phyloP scores from a whole-genome alignment of 2,113 vertebrate genomes.

The Stomatorhinus ivindoensis region DNA sequence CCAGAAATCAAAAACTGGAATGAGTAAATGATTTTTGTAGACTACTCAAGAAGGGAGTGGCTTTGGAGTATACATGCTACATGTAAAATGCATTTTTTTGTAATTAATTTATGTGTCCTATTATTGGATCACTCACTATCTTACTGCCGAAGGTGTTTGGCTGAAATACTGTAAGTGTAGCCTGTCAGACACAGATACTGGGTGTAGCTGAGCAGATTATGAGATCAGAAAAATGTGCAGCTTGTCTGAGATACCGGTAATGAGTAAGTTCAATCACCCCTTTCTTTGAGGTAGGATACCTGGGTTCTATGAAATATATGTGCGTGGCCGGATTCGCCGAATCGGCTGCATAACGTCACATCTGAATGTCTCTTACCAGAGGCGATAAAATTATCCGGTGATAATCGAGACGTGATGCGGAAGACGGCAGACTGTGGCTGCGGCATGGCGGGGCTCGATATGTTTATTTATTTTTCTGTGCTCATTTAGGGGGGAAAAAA shows the following conservation, averaged over 20 bases:
- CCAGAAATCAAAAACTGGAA: neutral
- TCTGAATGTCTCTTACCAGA: neutral
- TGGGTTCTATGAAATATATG: neutral
- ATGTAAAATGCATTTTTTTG: neutral
- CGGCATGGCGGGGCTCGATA: neutral
- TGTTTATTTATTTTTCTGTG: neutral
- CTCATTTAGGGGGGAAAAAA: neutral
- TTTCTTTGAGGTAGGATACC: neutral
- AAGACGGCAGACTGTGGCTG: neutral
- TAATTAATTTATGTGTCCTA: neutral
- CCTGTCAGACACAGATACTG: conserved; percentile 9
- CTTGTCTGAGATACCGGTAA: neutral
- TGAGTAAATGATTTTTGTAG: neutral
- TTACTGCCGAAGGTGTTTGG: conserved; percentile 1
- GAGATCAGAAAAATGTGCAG: neutral
- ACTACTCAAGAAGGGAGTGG: neutral
- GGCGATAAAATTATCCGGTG: neutral
- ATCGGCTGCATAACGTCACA: neutral
- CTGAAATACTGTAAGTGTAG: conserved; percentile 25
- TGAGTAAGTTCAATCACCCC: neutral
- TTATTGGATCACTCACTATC: neutral
- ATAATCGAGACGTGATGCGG: neutral
- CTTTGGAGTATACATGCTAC: neutral
- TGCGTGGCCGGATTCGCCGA: neutral
- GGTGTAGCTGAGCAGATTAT: neutral